Conservation (phyloP, 2,113 vertebrate genomes). For the Vombatus ursinus region DNA sequence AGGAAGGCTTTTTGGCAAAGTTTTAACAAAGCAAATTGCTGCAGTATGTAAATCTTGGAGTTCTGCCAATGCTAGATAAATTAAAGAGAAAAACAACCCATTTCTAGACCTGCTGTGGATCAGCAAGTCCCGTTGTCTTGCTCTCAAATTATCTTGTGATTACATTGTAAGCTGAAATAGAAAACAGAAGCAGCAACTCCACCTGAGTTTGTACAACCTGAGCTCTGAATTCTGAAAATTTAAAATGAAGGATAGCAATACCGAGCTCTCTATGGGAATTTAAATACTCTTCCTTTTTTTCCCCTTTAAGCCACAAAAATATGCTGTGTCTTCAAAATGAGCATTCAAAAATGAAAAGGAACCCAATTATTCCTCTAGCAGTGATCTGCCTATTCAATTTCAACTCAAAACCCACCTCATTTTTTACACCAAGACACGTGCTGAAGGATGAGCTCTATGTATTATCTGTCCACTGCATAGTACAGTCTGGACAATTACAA, state of each 20-base stretch:
- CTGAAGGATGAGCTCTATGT: too few species aligned
- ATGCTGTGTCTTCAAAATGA: not conserved
- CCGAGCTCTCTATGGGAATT: not conserved
- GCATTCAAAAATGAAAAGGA: not conserved
- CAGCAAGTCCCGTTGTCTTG: too few species aligned
- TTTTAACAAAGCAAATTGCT: not conserved
- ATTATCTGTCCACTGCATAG: too few species aligned
- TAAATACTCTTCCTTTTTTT: not conserved
- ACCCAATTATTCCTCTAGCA: not conserved
- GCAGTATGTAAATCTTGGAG: not conserved
- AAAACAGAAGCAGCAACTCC: not conserved
- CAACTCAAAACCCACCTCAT: too few species aligned
- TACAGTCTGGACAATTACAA: too few species aligned
- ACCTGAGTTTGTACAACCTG: not conserved
- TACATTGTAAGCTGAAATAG: not conserved
- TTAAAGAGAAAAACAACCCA: not conserved
- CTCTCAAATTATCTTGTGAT: not conserved
- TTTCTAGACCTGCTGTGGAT: not conserved
- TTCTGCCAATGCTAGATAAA: not conserved
- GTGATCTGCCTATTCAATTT: not conserved
- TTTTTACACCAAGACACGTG: too few species aligned
- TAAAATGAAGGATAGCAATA: not conserved
- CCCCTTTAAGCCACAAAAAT: not conserved
- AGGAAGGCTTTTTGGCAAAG: not conserved
- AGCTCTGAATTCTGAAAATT: not conserved